Evolutionary conservation across 1,140 invertebrate genomes (phyloP), one percentile per base, ranked within the genome.

Genomic region (Calliopsis andreniformis): DNA sequence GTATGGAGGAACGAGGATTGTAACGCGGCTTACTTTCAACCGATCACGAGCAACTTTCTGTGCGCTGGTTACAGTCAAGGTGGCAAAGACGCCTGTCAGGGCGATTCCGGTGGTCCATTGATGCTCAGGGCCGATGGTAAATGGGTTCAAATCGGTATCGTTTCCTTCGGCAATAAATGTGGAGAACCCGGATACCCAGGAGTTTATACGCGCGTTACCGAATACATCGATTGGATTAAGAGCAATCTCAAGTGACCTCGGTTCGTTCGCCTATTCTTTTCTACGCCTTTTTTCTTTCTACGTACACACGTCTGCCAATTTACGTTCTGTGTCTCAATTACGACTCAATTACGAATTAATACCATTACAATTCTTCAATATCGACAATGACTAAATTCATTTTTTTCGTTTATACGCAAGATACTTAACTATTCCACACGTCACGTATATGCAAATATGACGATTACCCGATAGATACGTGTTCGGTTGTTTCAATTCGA

Each of bases 1-100:
- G 95, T 98, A 20, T 98, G 97, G 97, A 94, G 96, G 62, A 98
- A 98, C 87, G 95, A 96, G 76, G 97, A 98, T 82, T 98, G 97
- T 87, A 96, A 98, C 90, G 93, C 95, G 49, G 96, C 97, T 14
- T 98, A 98, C 89, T 97, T 97, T 90, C 97, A 98, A 87, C 96
- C 96, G 6, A 98, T 98, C 78, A 98, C 96, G 3, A 95, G 95
- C 39, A 97, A 96, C 76, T 98, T 98, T 90, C 91, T 98, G 1
- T 98, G 98, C 87, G 97, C 98, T 39, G 97, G 98, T 0, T 97
- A 97, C 84, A 95, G 95, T 7, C 95, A 97, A 85, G 97, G 97
- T 3, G 97, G 97, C 0, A 97, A 97, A 56, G 97, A 98, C 88
- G 97, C 97, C 18, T 98, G 97, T 89, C 97, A 98, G 93, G 91